Evolutionary conservation across 2,113 vertebrate species (phyloP).

Genomic region (Podarcis muralis): DNA sequence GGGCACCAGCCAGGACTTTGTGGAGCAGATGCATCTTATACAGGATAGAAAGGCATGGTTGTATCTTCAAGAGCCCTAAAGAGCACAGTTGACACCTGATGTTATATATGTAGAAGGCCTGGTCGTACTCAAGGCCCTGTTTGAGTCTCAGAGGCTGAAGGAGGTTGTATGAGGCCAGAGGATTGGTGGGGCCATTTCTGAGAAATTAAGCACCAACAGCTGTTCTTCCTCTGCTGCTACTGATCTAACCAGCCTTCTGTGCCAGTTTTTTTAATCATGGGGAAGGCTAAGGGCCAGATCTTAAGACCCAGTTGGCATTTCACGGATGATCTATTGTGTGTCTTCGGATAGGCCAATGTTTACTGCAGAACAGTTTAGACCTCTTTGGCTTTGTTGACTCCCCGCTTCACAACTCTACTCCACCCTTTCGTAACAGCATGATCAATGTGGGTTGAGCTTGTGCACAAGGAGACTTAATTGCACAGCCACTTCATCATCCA

Average conservation of each 20-base stretch:
- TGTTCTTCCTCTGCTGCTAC: background rate
- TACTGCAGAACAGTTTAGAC: background rate
- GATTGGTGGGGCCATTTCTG: background rate
- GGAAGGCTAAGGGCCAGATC: background rate
- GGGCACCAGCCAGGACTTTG: no score
- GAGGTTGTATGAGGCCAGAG: background rate
- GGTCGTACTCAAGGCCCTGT: background rate
- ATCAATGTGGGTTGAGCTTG: background rate
- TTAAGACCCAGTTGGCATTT: background rate
- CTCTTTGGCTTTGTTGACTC: background rate
- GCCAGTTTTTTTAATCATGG: background rate
- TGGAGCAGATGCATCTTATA: background rate
- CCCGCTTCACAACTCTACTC: background rate
- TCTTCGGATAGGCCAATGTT: background rate
- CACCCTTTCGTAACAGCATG: background rate
- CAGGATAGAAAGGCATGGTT: background rate
- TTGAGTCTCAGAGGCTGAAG: background rate
- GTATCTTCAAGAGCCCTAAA: background rate
- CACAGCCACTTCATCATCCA: background rate
- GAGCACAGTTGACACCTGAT: no score
- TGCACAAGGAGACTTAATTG: background rate
- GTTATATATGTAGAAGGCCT: background rate
- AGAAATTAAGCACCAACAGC: background rate
- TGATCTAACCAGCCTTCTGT: background rate
- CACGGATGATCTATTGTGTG: background rate